Evolutionary conservation across 2,888 invertebrate species (phyloP), one percentile per base, ranked within the genome.

Genomic region (Argyresthia albistria): DNA sequence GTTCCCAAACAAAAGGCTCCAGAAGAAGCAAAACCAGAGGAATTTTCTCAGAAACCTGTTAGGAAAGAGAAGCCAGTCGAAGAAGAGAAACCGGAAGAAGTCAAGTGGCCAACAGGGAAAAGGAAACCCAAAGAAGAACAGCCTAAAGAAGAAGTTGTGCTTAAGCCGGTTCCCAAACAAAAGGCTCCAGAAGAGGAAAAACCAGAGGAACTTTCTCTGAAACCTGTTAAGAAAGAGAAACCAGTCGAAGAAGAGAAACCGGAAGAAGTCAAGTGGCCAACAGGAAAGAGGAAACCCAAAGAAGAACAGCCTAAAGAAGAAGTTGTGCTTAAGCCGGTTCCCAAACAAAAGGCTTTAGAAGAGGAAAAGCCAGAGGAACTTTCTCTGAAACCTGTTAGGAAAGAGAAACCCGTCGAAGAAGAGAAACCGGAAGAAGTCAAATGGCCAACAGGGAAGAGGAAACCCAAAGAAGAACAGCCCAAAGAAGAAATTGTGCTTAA

Each of bases 401-500:
- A 60, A 56, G 60, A 61, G 36, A 67, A 71, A 55, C 55, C 69
- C 0, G 35, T 59, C 15, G 69, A 70, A 52, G 67, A 67, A 39
- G 52, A 57, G 15, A 56, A 59, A 43, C 69, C 71, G 3, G 61
- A 76, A 46, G 74, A 77, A 54, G 66, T 69, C 4, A 61, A 66
- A 62, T 79, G 67, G 72, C 76, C 62, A 43, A 66, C 61, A 11
- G 80, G 79, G 1, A 74, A 69, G 53, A 74, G 70, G 53, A 68
- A 67, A 7, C 77, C 77, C 15, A 64, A 72, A 10, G 71, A 73
- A 51, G 75, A 83, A 67, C 73, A 56, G 65, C 71, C 63, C 62
- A 77, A 73, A 51, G 89, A 89, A 67, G 79, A 88, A 55, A 76
- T 89, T 0, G 66, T 71, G 25, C 69, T 90, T 0, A 90, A 90